Evolutionary conservation across 2,888 invertebrate genomes (phyloP).

Genomic region (Nemoura dubitans): DNA sequence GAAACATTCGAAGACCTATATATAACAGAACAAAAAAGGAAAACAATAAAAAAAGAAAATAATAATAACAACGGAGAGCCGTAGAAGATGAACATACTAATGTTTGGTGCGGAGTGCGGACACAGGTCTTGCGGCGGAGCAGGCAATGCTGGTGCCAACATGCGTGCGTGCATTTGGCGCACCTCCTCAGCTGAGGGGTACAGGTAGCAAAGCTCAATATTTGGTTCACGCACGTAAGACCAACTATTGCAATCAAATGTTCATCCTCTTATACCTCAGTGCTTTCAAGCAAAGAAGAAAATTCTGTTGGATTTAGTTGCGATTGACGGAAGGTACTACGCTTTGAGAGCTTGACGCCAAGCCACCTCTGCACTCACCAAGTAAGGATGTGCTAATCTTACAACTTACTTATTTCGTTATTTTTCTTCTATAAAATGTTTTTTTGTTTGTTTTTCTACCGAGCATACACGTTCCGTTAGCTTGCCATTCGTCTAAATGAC

Average conservation of each 20-base stretch:
- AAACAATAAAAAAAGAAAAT: background rate
- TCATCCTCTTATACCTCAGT: background rate
- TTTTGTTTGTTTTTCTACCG: background rate
- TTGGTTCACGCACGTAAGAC: background rate
- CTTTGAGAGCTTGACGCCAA: background rate
- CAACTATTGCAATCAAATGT: background rate
- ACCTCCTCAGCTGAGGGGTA: too few species aligned
- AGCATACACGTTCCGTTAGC: background rate
- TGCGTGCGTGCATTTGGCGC: too few species aligned
- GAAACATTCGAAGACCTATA: background rate
- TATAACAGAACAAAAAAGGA: constrained; percentile 9
- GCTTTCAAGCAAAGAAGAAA: background rate
- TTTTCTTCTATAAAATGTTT: background rate
- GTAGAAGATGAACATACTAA: background rate
- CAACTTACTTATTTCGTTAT: background rate
- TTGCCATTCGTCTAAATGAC: constrained; percentile 23
- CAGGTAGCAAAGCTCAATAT: background rate
- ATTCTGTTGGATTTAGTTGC: background rate
- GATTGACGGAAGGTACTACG: background rate
- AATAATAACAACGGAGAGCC: background rate
- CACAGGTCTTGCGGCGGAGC: too few species aligned
- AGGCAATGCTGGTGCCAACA: too few species aligned
- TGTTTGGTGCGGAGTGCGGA: too few species aligned
- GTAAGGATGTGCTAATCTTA: background rate
- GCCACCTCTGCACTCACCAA: background rate